Percentiles rank a stretch among this genome's conserved stretches.
These are phyloP conservation scores for Bos indicus DNA, from an alignment of 2,113 vertebrate genomes.

Conservation along the genomic window DNA sequence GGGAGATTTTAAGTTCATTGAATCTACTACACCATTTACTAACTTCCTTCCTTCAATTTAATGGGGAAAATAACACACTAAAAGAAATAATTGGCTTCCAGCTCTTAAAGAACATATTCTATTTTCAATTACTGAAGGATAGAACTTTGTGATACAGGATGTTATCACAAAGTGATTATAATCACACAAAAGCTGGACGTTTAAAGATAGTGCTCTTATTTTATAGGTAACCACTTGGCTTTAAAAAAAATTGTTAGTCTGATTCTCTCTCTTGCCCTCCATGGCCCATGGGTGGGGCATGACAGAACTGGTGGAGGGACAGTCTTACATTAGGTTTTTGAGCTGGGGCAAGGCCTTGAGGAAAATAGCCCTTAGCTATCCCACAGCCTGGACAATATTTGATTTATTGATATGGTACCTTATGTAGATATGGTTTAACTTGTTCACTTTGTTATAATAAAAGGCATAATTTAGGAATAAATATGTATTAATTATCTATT, in stretches of 20 bases:
- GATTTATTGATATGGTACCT: not conserved
- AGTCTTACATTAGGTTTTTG: not conserved
- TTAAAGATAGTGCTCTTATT: not conserved
- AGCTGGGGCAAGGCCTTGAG: not conserved
- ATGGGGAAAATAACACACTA: not conserved
- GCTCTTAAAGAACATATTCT: not conserved
- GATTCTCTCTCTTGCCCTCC: not conserved
- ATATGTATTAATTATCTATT: not conserved
- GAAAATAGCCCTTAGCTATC: not conserved
- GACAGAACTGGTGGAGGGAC: not conserved
- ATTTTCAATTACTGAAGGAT: not conserved
- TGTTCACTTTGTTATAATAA: not conserved
- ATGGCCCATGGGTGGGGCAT: not conserved
- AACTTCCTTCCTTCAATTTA: not conserved
- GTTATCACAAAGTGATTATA: not conserved
- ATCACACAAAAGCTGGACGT: not conserved
- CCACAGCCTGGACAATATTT: not conserved
- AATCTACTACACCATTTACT: not conserved
- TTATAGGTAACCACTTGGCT: not conserved
- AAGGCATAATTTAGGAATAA: not conserved
- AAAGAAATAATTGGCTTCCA: not conserved
- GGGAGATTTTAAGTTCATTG: not conserved
- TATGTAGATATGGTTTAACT: not conserved
- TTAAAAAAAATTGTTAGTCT: not conserved
- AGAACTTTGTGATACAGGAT: not conserved